Base-by-base conservation (phyloP, 2,888 invertebrate species). In the Agrotis exclamationis region DNA sequence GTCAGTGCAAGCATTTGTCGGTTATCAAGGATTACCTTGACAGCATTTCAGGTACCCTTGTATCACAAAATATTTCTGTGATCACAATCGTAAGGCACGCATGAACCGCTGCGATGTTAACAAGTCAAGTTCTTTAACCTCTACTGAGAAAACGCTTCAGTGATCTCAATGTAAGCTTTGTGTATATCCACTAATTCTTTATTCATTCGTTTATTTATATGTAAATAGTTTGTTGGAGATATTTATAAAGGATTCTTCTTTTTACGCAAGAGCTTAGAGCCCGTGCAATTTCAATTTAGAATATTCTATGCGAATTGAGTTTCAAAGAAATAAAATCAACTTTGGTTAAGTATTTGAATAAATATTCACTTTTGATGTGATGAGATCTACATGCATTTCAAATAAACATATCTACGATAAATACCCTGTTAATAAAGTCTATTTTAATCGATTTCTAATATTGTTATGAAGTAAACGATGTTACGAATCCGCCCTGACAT, bases 51-150 rank as follows among this genome's bases (percentile, higher is more conserved):
- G 45, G 62, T 68, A 64, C 65, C 65, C 70, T 51, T 56, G 66
- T 73, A 64, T 62, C 79, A 79, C n/a, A n/a, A n/a, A n/a, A n/a
- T n/a, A n/a, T n/a, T n/a, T n/a, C n/a, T n/a, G n/a, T n/a, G n/a
- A n/a, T n/a, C n/a, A n/a, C 56, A 76, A 68, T 76, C 63, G 65
- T 77, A 71, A 85, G 63, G 76, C 66, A 56, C 63, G 84, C 84
- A 85, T 87, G 85, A 71, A 86, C 86, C 86, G 85, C 50, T 86
- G 78, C 73, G 83, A 85, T 87, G 83, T 79, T 82, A 85, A 87
- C 84, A 85, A 75, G 58, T 24, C 51, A 76, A 86, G 92, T 91
- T 91, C 91, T 86, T 88, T 89, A 86, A 92, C 90, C 91, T 89
- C 84, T 75, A 83, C 73, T 68, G 78, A 84, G 81, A 74, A 74